Evolutionary conservation across 1,140 invertebrate species (phyloP).

Genomic region (Pteromalus puparum): DNA sequence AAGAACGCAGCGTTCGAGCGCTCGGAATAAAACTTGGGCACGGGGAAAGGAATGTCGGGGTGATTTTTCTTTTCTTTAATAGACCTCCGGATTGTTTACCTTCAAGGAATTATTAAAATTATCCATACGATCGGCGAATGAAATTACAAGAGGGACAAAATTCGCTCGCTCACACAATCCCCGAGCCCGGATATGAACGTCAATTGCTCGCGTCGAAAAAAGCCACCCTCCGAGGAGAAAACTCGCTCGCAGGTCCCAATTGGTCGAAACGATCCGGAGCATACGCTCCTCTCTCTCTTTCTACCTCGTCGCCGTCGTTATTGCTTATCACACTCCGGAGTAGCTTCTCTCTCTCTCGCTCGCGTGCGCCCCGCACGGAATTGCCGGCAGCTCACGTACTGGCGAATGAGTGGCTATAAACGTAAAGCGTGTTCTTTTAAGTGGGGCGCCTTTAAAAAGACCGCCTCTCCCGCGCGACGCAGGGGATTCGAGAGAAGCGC

Average conservation of each 20-base stretch:
- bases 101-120: background rate
- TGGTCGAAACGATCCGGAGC: slow-evolving; percentile 57
- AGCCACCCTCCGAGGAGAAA: slow-evolving; percentile 26
- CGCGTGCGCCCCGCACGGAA: slow-evolving; percentile 57
- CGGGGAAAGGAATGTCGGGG: background rate
- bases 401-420: slow-evolving; percentile 73
- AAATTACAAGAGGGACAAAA: background rate
- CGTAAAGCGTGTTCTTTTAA: slow-evolving; percentile 76
- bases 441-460: slow-evolving; percentile 74
- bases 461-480: slow-evolving; percentile 60
- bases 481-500: background rate
- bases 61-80: background rate
- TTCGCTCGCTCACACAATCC: background rate
- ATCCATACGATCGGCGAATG: background rate
- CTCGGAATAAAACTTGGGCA: slow-evolving; percentile 49
- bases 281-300: slow-evolving; percentile 55
- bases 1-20: slow-evolving; percentile 44
- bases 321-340: slow-evolving; percentile 68
- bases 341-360: slow-evolving; percentile 21
- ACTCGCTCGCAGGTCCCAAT: slow-evolving; percentile 50
- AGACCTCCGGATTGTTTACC: background rate
- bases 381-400: slow-evolving; percentile 62
- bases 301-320: slow-evolving; percentile 52
- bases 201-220: slow-evolving; percentile 24
- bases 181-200: background rate